Conservation (phyloP, 2,113 vertebrate genomes). For the Gorsachius goisagi region DNA sequence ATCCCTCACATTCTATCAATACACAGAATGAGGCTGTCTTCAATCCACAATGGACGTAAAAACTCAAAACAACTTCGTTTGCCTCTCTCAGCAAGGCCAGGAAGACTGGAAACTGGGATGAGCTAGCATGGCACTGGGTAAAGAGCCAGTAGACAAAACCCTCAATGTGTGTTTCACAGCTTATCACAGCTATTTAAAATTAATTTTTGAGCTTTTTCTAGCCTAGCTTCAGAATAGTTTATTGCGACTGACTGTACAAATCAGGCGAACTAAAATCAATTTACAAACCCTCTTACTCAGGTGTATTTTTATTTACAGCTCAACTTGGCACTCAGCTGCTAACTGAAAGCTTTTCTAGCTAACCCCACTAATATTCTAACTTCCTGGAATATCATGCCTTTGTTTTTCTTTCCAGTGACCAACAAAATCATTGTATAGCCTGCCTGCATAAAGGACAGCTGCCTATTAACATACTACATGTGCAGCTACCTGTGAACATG, state of each 20-base stretch:
- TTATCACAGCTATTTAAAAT: background rate
- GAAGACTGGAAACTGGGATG: background rate
- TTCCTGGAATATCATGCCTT: background rate
- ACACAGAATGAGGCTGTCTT: background rate
- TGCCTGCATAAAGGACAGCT: background rate
- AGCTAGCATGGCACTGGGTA: background rate
- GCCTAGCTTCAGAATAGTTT: background rate
- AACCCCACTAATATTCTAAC: background rate
- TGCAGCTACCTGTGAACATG: background rate
- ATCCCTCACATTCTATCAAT: background rate
- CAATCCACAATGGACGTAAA: background rate
- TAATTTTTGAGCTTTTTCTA: background rate
- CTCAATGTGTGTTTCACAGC: background rate
- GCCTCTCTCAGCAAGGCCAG: background rate
- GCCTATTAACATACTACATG: background rate
- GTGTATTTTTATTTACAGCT: background rate
- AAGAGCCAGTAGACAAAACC: background rate
- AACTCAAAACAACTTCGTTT: background rate
- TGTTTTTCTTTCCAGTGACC: background rate
- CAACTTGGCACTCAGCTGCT: background rate
- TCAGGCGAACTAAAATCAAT: background rate
- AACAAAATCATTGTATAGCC: background rate
- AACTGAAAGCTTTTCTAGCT: background rate
- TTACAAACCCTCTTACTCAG: background rate
- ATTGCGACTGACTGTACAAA: background rate